These are phyloP conservation scores for Drosophila neotestacea DNA, from an alignment of 2,888 invertebrate species.

Conservation along the genomic window DNA sequence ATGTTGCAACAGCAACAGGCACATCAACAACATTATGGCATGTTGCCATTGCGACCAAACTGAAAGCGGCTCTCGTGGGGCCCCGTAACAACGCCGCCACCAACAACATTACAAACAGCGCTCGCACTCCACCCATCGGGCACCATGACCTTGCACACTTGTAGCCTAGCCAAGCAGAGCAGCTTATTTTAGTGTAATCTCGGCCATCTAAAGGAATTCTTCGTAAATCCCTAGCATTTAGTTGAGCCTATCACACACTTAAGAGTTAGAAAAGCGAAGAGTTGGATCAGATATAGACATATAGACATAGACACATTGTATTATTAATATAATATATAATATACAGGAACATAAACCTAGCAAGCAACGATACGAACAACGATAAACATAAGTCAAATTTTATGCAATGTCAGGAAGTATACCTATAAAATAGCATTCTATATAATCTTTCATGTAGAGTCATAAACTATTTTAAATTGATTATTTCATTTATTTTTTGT, in stretches of 20 bases:
- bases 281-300: background rate
- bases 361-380: conserved; percentile 40
- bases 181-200: conserved; percentile 60
- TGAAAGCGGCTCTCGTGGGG: conserved; percentile 83
- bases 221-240: conserved; percentile 61
- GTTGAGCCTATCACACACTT: conserved; percentile 13
- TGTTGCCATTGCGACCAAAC: conserved; percentile 83
- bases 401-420: background rate
- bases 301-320: conserved; percentile 66
- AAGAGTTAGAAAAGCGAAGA: conserved; percentile 2
- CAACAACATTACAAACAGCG: conserved; percentile 59
- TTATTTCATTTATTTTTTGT: conserved; percentile 7
- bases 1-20: conserved; percentile 59
- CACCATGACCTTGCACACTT: conserved; percentile 76
- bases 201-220: conserved; percentile 70
- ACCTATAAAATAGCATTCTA: background rate
- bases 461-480: conserved; percentile 3
- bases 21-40: conserved; percentile 82
- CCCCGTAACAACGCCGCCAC: conserved; percentile 72
- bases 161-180: conserved; percentile 77
- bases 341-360: conserved; percentile 73
- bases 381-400: conserved; percentile 24
- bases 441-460: conserved; percentile 2
- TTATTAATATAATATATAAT: conserved; percentile 62
- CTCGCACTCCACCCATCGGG: conserved; percentile 68